Conservation (phyloP, 2,888 invertebrate genomes). For the Himalopsyche tibetana region DNA sequence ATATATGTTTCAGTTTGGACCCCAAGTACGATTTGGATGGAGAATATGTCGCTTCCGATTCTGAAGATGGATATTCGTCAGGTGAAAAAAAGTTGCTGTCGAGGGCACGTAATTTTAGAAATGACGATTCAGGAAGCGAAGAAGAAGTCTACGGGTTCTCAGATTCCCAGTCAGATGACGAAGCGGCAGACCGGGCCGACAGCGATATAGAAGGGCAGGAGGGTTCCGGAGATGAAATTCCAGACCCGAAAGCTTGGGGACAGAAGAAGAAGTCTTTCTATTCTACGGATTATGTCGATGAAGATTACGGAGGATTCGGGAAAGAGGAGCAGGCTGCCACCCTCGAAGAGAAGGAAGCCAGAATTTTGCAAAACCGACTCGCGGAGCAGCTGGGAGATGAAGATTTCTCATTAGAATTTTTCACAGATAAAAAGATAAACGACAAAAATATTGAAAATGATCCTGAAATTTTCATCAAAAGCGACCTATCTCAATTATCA, state of each 20-base stretch:
- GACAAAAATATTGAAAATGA: slow-evolving; percentile 69
- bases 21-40: slow-evolving; percentile 74
- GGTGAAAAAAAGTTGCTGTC: slow-evolving; percentile 80
- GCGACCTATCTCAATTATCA: slow-evolving; percentile 86
- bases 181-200: slow-evolving; percentile 77
- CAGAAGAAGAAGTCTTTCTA: slow-evolving; percentile 87
- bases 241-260: slow-evolving; percentile 93
- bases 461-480: slow-evolving; percentile 80
- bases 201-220: slow-evolving; percentile 88
- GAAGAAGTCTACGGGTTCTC: slow-evolving; percentile 81
- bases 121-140: slow-evolving; percentile 77
- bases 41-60: slow-evolving; percentile 82
- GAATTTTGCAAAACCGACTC: slow-evolving; percentile 86
- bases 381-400: slow-evolving; percentile 87
- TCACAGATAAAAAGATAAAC: slow-evolving; percentile 71
- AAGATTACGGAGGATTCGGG: slow-evolving; percentile 86
- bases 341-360: slow-evolving; percentile 90
- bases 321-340: slow-evolving; percentile 85
- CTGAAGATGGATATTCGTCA: slow-evolving; percentile 84
- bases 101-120: slow-evolving; percentile 77
- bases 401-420: slow-evolving; percentile 83
- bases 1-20: slow-evolving; percentile 70
- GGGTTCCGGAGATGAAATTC: slow-evolving; percentile 82
- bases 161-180: slow-evolving; percentile 73
- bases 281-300: slow-evolving; percentile 92